These are phyloP conservation scores for Endotricha flammealis DNA, from an alignment of 2,888 invertebrate genomes.

Conservation along the genomic window DNA sequence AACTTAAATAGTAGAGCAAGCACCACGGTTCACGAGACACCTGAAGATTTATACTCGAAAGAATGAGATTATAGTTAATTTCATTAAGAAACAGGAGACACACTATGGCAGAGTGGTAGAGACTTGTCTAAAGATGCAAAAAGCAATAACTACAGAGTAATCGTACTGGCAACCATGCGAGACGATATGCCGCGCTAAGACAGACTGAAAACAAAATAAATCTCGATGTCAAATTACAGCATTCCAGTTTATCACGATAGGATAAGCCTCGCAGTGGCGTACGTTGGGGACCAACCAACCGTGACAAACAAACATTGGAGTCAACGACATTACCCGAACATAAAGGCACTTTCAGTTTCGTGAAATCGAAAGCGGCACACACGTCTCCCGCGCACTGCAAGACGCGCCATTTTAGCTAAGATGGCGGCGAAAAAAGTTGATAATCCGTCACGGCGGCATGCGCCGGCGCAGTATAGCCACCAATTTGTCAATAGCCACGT, in stretches of 20 bases:
- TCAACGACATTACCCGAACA: constrained; percentile 75
- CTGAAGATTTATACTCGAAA: not conserved
- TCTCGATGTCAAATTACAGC: constrained; percentile 56
- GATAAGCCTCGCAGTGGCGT: constrained; percentile 40
- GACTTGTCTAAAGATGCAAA: constrained; percentile 26
- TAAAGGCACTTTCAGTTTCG: constrained; percentile 72
- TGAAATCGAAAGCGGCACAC: constrained; percentile 70
- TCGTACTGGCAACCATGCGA: constrained; percentile 42
- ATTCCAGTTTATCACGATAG: constrained; percentile 60
- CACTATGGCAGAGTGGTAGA: not conserved
- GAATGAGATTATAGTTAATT: not conserved
- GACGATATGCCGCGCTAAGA: constrained; percentile 39
- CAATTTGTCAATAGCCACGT: constrained; percentile 54
- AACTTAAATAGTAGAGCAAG: not conserved
- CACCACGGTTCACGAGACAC: no score
- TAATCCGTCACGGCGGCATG: constrained; percentile 58
- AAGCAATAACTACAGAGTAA: constrained; percentile 40
- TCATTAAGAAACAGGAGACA: constrained; percentile 11
- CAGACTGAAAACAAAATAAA: constrained; percentile 60
- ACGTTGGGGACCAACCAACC: constrained; percentile 55
- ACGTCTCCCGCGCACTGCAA: constrained; percentile 53
- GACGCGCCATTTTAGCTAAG: constrained; percentile 60
- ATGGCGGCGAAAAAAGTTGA: constrained; percentile 58
- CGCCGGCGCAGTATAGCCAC: constrained; percentile 42
- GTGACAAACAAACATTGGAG: constrained; percentile 73